Percentiles rank a stretch among this genome's conserved stretches.
These are phyloP conservation scores for Rhadina sibilatrix DNA, from an alignment of 2,113 vertebrate genomes.

Conservation along the genomic window DNA sequence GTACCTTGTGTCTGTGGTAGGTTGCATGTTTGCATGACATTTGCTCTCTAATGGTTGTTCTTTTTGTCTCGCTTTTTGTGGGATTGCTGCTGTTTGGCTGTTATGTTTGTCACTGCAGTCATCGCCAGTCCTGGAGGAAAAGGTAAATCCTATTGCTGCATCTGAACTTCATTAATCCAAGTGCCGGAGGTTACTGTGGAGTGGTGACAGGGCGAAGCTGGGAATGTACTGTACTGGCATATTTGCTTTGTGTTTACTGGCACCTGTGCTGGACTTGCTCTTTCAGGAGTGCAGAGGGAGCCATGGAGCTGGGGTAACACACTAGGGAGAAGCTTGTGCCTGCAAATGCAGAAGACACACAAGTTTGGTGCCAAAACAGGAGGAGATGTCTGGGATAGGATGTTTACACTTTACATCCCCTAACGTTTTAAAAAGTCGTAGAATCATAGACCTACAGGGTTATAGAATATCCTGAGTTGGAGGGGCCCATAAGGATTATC, in stretches of 20 bases:
- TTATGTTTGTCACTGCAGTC: constrained; percentile 85
- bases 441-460: not conserved
- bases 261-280: not conserved
- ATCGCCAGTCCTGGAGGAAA: constrained; percentile 96
- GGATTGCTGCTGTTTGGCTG: constrained; percentile 75
- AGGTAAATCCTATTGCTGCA: constrained; percentile 82
- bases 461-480: not conserved
- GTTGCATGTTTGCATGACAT: constrained; percentile 40
- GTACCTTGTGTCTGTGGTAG: not conserved
- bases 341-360: not conserved
- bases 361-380: not conserved
- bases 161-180: not conserved
- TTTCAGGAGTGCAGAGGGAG: fast-evolving
- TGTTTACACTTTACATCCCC: not conserved
- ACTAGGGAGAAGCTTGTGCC: not conserved
- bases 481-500: not conserved
- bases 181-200: not conserved
- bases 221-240: not conserved
- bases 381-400: not conserved
- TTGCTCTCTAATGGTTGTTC: constrained; percentile 74
- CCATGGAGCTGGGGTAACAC: not conserved
- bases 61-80: constrained; percentile 83
- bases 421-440: not conserved
- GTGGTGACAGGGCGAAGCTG: not conserved
- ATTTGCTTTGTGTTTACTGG: not conserved